Conservation (phyloP, 2,113 vertebrate species). For the Bufo gargarizans region DNA sequence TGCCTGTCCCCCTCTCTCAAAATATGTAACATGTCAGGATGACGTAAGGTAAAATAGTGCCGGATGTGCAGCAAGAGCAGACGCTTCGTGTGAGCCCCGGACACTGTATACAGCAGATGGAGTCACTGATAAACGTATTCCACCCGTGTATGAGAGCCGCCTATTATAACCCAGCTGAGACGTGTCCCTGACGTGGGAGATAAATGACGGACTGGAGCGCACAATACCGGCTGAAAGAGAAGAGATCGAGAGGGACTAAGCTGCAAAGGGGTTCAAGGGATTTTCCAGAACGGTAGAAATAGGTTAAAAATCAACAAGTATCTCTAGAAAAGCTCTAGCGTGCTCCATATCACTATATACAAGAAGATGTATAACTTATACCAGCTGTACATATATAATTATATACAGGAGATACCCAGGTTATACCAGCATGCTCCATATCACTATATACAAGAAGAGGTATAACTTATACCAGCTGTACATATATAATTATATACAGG, state of each 20-base stretch:
- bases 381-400: too few species aligned
- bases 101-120: constrained; percentile 13
- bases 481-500: too few species aligned
- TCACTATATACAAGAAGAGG: too few species aligned
- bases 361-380: too few species aligned
- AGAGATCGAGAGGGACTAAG: too few species aligned
- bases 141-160: not conserved
- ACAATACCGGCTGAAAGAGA: too few species aligned
- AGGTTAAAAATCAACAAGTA: too few species aligned
- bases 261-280: too few species aligned
- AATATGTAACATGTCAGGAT: not conserved
- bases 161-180: constrained; percentile 25
- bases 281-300: too few species aligned
- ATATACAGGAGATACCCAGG: too few species aligned
- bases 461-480: too few species aligned
- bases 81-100: not conserved
- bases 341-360: not conserved
- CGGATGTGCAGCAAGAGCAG: not conserved
- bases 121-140: not conserved
- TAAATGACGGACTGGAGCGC: not conserved
- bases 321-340: not conserved
- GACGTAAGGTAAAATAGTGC: not conserved
- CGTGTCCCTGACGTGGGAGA: not conserved
- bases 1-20: not conserved
- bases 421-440: too few species aligned